Conservation (phyloP, 1,140 invertebrate species). For the Papilio machaon region DNA sequence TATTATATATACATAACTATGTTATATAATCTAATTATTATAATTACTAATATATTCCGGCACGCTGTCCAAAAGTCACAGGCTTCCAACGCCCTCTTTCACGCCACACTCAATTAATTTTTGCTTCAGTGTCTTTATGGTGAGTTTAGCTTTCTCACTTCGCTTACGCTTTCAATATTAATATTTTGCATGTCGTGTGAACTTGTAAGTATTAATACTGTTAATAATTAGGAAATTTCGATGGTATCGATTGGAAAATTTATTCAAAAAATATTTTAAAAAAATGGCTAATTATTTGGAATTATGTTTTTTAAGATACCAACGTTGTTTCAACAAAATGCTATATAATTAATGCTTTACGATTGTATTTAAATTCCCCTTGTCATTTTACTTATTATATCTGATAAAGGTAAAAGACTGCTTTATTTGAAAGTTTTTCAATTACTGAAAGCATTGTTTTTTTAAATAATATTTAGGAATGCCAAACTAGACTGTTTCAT, state of each 20-base stretch:
- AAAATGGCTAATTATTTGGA: neutral
- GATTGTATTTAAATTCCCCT: neutral
- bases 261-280: neutral
- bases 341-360: neutral
- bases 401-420: slow-evolving; percentile 21
- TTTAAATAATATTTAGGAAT: neutral
- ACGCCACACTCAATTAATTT: slow-evolving; percentile 23
- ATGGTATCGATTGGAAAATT: neutral
- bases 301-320: neutral
- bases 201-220: slow-evolving; percentile 12
- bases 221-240: slow-evolving; percentile 1
- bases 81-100: slow-evolving; percentile 20
- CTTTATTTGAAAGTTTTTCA: slow-evolving; percentile 4
- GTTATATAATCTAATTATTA: neutral
- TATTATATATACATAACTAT: slow-evolving; percentile 10
- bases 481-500: neutral
- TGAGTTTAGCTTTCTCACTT: slow-evolving; percentile 8
- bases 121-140: slow-evolving; percentile 15
- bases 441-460: slow-evolving; percentile 20
- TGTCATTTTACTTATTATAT: neutral
- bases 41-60: slow-evolving; percentile 30
- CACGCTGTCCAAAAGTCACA: slow-evolving; percentile 22
- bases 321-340: slow-evolving; percentile 5
- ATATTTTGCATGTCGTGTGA: slow-evolving; percentile 33
- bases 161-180: slow-evolving; percentile 25